Conservation (phyloP, 2,113 vertebrate genomes). For the Aplodontia rufa region DNA sequence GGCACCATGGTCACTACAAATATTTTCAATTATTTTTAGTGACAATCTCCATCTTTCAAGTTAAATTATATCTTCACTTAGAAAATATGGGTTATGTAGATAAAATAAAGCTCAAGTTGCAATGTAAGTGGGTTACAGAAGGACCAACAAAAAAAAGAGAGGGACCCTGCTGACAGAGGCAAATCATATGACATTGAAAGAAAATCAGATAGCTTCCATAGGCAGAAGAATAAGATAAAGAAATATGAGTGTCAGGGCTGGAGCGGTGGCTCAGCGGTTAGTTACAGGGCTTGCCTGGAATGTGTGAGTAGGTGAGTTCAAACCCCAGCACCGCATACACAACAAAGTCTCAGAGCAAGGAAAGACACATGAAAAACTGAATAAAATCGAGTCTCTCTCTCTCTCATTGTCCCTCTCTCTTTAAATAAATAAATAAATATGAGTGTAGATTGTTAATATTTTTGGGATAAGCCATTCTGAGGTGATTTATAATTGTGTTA, state of each 20-base stretch:
- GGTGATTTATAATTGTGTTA: slow-evolving; percentile 25
- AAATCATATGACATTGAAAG: slow-evolving; percentile 13
- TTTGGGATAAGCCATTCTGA: neutral
- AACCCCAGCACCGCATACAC: too few relatives aligned
- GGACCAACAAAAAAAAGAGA: neutral
- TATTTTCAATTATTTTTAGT: slow-evolving; percentile 1
- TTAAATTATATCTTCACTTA: slow-evolving; percentile 1
- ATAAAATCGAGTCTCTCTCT: too few relatives aligned
- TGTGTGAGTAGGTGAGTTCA: too few relatives aligned
- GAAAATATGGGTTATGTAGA: neutral
- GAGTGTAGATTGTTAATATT: neutral
- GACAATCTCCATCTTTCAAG: neutral
- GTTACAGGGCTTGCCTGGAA: too few relatives aligned
- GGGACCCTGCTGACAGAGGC: neutral
- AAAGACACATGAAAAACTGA: too few relatives aligned
- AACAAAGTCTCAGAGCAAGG: too few relatives aligned
- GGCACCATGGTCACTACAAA: neutral
- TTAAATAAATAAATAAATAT: neutral
- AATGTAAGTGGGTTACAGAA: neutral
- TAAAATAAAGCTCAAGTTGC: slow-evolving; percentile 15
- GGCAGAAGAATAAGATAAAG: neutral
- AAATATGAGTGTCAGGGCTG: neutral
- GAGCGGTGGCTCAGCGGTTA: too few relatives aligned
- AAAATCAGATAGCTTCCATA: neutral
- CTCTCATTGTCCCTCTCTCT: too few relatives aligned